phyloP scores from a whole-genome alignment of 1,140 invertebrate species.

The Nephila pilipes region DNA sequence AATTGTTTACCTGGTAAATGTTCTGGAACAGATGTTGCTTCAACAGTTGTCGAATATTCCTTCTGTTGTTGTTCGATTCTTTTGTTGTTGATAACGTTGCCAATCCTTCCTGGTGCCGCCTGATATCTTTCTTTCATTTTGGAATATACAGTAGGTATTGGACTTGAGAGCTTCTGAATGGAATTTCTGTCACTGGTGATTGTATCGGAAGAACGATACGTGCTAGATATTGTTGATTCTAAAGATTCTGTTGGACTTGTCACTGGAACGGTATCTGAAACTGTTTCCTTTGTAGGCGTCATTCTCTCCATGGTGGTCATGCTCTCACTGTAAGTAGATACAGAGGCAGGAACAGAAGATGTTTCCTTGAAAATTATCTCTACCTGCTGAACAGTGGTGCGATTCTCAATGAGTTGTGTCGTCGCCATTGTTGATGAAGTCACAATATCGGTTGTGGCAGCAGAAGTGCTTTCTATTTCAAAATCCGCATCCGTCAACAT shows the following conservation, averaged over 20 bases:
- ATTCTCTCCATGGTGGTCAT: background rate
- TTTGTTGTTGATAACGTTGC: no score
- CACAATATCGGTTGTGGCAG: background rate
- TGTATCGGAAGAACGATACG: background rate
- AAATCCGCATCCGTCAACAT: constrained; percentile 79
- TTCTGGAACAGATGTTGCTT: background rate
- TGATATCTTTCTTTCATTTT: background rate
- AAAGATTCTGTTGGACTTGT: background rate
- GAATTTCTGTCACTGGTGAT: background rate
- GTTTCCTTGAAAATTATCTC: background rate
- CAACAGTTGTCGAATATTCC: background rate
- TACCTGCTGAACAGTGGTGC: constrained; percentile 62
- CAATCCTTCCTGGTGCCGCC: background rate
- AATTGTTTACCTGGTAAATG: background rate
- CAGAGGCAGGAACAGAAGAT: background rate
- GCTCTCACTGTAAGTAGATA: background rate
- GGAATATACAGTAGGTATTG: background rate
- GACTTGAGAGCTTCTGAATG: background rate
- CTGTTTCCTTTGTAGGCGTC: background rate
- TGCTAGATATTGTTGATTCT: background rate
- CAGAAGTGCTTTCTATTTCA: background rate
- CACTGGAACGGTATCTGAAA: background rate
- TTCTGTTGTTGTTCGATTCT: no score
- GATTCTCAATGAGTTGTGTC: background rate
- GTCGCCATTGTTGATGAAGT: background rate